A percentile compares a stretch with the other conserved stretches of the same genome.
These are phyloP conservation scores for Oedothorax gibbosus DNA, from an alignment of 1,140 invertebrate species.

Conservation along the genomic window DNA sequence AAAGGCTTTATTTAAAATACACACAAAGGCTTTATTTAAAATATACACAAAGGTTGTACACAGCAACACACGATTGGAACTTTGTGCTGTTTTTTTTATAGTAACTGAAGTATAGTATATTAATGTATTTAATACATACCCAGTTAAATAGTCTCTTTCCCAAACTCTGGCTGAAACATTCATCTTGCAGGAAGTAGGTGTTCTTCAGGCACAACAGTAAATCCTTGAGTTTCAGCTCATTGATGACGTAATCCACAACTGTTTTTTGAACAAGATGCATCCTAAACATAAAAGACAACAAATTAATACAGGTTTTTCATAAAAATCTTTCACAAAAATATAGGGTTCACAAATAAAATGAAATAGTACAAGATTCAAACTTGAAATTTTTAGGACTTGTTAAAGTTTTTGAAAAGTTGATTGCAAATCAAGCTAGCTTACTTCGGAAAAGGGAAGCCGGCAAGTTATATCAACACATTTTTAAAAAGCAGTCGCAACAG, in stretches of 20 bases:
- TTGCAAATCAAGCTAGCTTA: no score
- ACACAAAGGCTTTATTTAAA: no score
- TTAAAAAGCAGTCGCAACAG: no score
- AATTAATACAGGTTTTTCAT: not conserved
- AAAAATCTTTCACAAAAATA: not conserved
- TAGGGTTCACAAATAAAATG: not conserved
- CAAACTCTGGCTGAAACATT: conserved; percentile 25
- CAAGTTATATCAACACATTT: no score
- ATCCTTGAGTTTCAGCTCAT: conserved; percentile 14
- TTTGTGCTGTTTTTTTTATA: no score
- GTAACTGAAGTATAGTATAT: no score
- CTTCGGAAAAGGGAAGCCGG: no score
- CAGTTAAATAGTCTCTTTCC: conserved; percentile 30
- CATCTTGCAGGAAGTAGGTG: conserved; percentile 50
- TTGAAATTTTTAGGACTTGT: no score
- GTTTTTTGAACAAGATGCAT: conserved; percentile 31
- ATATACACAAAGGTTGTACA: no score
- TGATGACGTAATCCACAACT: conserved; percentile 25
- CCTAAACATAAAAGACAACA: conserved; percentile 4
- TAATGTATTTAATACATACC: conserved; percentile 35
- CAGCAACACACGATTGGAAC: no score
- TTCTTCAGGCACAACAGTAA: conserved; percentile 20
- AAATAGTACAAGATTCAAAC: not conserved
- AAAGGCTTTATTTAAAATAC: no score
- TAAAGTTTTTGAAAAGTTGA: no score